Evolutionary conservation across 2,113 vertebrate genomes (phyloP), one percentile per base, ranked within the genome.

Genomic region (Opisthocomus hoazin): DNA sequence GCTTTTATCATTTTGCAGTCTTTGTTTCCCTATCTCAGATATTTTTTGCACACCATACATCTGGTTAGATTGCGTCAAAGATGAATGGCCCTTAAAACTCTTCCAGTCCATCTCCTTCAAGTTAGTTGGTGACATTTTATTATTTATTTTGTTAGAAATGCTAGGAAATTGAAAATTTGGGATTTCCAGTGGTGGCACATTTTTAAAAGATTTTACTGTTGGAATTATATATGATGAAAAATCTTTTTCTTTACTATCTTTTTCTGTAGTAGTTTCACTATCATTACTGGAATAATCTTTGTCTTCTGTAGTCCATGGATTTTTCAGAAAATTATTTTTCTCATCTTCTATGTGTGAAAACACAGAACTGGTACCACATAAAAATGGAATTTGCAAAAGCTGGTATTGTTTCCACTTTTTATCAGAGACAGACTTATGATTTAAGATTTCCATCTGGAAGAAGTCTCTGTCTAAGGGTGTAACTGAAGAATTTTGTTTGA

Each of bases 131-230:
- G 82, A 22, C 36, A 76, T 57, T 85, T 90, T 75, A 18, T 15
- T 92, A 37, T 80, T 96, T 51, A 82, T 80, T 84, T 82, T 93
- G 16, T 68, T 66, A 92, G 92, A 93, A 93, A 95, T 51, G 27
- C 36, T 71, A 36, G 64, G 37, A 93, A 84, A 36, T 11, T 64
- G 75, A 83, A 89, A 96, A 73, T 19, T 65, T 34, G 89, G 96
- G 11, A 97, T 93, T 94, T 95, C 30, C n/a, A 89, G 68, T 22
- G 43, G 45, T 43, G 51, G 45, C 21, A 96, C 32, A 18, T 10
- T 91, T 87, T 36, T 95, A 60, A 96, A 93, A 69, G 65, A 70
- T 53, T 93, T 96, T 65, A 93, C 20, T 48, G 34, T 48, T 83
- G 9, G 77, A 61, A 83, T 34, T 54, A 34, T 4, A 56, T 14